phyloP scores from a whole-genome alignment of 2,113 vertebrate species.

The Amblyopsis rosae region DNA sequence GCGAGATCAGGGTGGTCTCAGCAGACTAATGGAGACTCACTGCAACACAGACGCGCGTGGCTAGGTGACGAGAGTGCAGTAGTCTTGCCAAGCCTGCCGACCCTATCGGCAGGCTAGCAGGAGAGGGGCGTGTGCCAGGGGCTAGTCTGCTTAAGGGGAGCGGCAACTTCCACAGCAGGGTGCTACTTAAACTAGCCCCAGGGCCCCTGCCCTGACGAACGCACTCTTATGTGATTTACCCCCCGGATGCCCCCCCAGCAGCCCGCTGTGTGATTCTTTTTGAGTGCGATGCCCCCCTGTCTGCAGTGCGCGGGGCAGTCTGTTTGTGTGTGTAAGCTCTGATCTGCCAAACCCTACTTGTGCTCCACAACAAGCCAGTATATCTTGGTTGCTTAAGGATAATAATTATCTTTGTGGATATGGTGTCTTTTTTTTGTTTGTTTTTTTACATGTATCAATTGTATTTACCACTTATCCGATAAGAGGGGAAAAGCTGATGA shows the following conservation, averaged over 20 bases:
- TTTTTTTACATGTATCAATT: conserved; percentile 48
- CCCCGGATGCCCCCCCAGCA: background rate
- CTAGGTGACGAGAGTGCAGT: background rate
- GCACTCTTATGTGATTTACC: conserved; percentile 10
- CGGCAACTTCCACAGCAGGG: conserved; percentile 83
- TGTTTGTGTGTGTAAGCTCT: conserved; percentile 51
- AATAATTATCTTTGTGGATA: conserved; percentile 73
- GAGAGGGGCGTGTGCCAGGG: conserved; percentile 49
- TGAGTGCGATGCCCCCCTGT: conserved; percentile 16
- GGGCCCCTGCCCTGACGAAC: conserved; percentile 38
- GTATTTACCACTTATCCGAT: conserved; percentile 53
- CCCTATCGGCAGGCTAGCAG: conserved; percentile 14
- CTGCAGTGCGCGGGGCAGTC: conserved; percentile 16
- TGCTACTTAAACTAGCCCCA: conserved; percentile 77
- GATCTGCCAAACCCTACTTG: conserved; percentile 68
- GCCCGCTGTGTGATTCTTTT: background rate
- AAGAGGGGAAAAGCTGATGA: conserved; percentile 18
- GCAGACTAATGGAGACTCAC: too few relatives aligned
- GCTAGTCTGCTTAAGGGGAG: conserved; percentile 82
- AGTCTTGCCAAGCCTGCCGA: conserved; percentile 9
- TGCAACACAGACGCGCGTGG: too few relatives aligned
- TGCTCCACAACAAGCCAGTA: conserved; percentile 66
- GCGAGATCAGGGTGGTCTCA: too few relatives aligned
- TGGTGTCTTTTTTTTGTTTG: conserved; percentile 68
- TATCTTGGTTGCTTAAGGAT: conserved; percentile 69